Evolutionary conservation across 1,140 invertebrate species (phyloP).

Genomic region (Dendrolimus punctatus): DNA sequence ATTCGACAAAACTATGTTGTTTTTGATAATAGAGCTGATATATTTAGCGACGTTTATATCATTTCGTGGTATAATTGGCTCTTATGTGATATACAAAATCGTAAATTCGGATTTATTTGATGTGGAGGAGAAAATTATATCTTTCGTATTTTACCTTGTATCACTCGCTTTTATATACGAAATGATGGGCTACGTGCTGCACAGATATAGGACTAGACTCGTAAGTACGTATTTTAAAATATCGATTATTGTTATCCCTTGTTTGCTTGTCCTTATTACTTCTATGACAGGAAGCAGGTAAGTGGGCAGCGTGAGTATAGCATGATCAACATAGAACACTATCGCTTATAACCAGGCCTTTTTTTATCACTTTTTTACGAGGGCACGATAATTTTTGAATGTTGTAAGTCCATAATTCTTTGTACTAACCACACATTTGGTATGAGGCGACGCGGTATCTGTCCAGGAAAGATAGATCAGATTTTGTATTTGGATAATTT

Average conservation of each 20-base stretch:
- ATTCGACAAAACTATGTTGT: slow-evolving; percentile 32
- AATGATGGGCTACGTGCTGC: slow-evolving; percentile 46
- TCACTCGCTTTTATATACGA: slow-evolving; percentile 47
- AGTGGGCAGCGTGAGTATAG: no score
- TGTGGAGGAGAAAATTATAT: slow-evolving; percentile 43
- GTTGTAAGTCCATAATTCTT: no score
- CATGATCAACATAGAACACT: no score
- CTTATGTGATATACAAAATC: slow-evolving; percentile 39
- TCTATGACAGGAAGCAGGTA: neutral
- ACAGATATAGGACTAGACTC: slow-evolving; percentile 51
- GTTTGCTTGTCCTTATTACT: slow-evolving; percentile 5
- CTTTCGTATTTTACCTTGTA: slow-evolving; percentile 38
- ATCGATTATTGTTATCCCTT: neutral
- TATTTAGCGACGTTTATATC: slow-evolving; percentile 42
- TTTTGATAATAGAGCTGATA: slow-evolving; percentile 35
- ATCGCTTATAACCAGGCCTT: no score
- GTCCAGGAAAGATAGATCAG: no score
- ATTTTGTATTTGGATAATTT: no score
- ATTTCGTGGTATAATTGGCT: slow-evolving; percentile 42
- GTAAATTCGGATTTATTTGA: slow-evolving; percentile 38
- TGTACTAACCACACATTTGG: no score
- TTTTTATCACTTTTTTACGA: no score
- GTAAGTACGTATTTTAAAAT: slow-evolving; percentile 32
- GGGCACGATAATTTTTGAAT: no score
- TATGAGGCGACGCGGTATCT: no score